Percentiles rank a stretch among this genome's conserved stretches.
These are phyloP conservation scores for Numida meleagris DNA, from an alignment of 2,113 vertebrate genomes.

Conservation along the genomic window DNA sequence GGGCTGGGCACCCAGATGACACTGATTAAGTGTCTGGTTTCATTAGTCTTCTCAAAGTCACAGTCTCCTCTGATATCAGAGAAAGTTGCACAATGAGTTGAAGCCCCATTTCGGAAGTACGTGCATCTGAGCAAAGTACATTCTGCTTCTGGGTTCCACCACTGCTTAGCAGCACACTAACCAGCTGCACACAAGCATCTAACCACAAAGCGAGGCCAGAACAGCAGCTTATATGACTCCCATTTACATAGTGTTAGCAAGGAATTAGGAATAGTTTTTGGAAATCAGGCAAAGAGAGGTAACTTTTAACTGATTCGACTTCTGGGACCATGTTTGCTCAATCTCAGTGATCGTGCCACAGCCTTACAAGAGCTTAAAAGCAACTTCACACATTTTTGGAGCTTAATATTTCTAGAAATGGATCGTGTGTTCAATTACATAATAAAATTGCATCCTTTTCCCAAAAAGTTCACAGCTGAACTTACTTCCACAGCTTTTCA, in stretches of 20 bases:
- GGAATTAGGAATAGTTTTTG: background rate
- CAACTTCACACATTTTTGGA: background rate
- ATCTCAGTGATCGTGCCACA: background rate
- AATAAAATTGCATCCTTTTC: background rate
- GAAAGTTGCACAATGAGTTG: background rate
- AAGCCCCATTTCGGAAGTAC: background rate
- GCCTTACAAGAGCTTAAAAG: background rate
- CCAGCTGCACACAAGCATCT: background rate
- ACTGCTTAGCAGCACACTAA: accelerated
- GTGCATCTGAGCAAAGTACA: background rate
- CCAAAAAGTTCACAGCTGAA: background rate
- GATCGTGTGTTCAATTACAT: accelerated
- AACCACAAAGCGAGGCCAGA: too few relatives aligned
- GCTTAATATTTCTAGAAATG: background rate
- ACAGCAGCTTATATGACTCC: background rate
- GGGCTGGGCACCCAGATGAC: background rate
- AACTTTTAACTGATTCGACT: background rate
- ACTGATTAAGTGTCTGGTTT: background rate
- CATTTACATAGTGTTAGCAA: background rate
- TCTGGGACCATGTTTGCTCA: background rate
- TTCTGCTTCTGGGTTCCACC: background rate
- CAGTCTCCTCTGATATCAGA: background rate
- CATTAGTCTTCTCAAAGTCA: background rate
- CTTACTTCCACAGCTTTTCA: background rate
- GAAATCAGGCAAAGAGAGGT: background rate